These are phyloP conservation scores for Stenopsyche tienmushanensis DNA, from an alignment of 1,140 invertebrate genomes.

Conservation along the genomic window DNA sequence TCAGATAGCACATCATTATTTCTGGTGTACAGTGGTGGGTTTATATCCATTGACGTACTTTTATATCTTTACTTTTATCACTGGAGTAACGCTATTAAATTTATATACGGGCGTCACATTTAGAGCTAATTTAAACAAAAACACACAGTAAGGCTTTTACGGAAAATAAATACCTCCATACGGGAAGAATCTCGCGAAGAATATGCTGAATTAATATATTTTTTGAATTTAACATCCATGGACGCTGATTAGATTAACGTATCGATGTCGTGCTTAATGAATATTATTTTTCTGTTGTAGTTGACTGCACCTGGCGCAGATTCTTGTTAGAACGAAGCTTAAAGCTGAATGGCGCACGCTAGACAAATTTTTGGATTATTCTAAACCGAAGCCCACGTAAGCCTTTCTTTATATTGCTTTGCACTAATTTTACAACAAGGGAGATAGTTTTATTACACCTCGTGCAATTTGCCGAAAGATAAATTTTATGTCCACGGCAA, in stretches of 20 bases:
- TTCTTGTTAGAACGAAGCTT: slow-evolving; percentile 21
- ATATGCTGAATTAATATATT: too few relatives aligned
- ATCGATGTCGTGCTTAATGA: too few relatives aligned
- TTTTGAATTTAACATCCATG: too few relatives aligned
- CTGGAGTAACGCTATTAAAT: neutral
- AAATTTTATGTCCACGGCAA: too few relatives aligned
- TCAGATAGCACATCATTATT: too few relatives aligned
- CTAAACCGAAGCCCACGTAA: slow-evolving; percentile 8
- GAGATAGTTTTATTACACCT: slow-evolving; percentile 28
- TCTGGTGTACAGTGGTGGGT: too few relatives aligned
- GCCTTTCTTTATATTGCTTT: slow-evolving; percentile 38
- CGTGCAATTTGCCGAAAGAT: neutral
- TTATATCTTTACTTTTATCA: slow-evolving; percentile 12
- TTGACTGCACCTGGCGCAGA: slow-evolving; percentile 11
- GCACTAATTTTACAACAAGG: slow-evolving; percentile 31
- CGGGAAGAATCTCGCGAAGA: too few relatives aligned
- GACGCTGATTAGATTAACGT: too few relatives aligned
- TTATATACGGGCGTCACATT: slow-evolving; percentile 7
- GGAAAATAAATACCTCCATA: too few relatives aligned
- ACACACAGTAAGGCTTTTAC: neutral
- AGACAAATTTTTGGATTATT: slow-evolving; percentile 38
- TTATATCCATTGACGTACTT: too few relatives aligned
- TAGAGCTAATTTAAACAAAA: slow-evolving; percentile 4
- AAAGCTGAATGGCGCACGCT: slow-evolving; percentile 15
- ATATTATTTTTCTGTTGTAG: too few relatives aligned